Evolutionary conservation across 2,888 invertebrate genomes (phyloP).

Genomic region (Fragum fragum): DNA sequence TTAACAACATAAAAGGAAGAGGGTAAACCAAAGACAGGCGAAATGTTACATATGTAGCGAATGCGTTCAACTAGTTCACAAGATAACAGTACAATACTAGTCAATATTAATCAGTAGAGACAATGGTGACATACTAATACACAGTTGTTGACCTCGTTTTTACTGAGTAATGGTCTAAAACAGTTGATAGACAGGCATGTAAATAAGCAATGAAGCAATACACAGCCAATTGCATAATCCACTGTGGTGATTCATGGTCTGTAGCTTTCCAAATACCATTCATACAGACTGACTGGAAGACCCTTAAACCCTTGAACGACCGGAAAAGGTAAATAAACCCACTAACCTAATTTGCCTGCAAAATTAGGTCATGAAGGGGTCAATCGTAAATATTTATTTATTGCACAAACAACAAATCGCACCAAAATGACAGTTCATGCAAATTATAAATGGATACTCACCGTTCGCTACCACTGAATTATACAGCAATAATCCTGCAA

Average conservation of each 20-base stretch:
- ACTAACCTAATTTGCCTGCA: slow-evolving; percentile 28
- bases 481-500: slow-evolving; percentile 80
- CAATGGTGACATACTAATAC: too few species aligned
- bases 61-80: not conserved
- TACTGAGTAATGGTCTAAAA: too few species aligned
- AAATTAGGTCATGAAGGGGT: slow-evolving; percentile 39
- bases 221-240: not conserved
- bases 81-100: not conserved
- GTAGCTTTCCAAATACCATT: not conserved
- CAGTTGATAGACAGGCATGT: too few species aligned
- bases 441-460: slow-evolving; percentile 66
- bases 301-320: not conserved
- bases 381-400: not conserved
- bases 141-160: too few species aligned
- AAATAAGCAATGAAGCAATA: too few species aligned
- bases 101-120: too few species aligned
- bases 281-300: too few species aligned
- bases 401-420: not conserved
- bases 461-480: slow-evolving; percentile 80
- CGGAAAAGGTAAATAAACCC: slow-evolving; percentile 29
- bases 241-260: not conserved
- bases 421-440: slow-evolving; percentile 34
- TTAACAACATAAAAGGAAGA: too few species aligned
- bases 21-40: too few species aligned
- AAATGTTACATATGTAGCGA: too few species aligned